phyloP scores from a whole-genome alignment of 2,888 invertebrate genomes.

The Diaperis boleti region DNA sequence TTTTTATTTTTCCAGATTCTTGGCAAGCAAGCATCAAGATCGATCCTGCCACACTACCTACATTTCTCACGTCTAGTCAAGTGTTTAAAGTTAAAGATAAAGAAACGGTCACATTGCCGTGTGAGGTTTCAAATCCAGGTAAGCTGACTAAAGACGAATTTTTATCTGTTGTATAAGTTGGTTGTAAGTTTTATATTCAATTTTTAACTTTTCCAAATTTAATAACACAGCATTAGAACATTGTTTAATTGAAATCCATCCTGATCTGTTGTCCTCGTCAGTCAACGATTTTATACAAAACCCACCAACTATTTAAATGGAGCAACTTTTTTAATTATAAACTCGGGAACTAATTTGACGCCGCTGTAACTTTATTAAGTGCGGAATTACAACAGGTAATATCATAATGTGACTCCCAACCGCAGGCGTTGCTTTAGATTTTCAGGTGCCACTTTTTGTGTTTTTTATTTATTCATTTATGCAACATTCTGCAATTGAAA shows the following conservation, averaged over 20 bases:
- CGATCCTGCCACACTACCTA: conserved; percentile 63
- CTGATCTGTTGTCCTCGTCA: conserved; percentile 23
- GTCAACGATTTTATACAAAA: conserved; percentile 37
- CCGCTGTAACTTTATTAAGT: conserved; percentile 55
- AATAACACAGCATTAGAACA: too few species aligned
- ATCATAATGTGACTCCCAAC: conserved; percentile 44
- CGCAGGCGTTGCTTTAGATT: conserved; percentile 36
- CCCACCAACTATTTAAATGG: conserved; percentile 42
- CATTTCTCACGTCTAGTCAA: conserved; percentile 66
- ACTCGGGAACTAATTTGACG: conserved; percentile 56
- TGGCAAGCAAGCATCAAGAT: conserved; percentile 61
- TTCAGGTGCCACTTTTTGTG: conserved; percentile 43
- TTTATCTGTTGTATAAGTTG: too few species aligned
- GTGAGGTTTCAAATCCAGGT: conserved; percentile 72
- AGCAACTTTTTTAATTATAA: conserved; percentile 59
- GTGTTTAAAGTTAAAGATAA: conserved; percentile 70
- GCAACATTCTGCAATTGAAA: conserved; percentile 45
- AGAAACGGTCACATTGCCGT: conserved; percentile 70
- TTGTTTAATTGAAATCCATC: conserved; percentile 28
- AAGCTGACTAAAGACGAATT: too few species aligned
- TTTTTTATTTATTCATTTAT: conserved; percentile 49
- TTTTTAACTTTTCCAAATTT: too few species aligned
- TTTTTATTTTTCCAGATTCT: conserved; percentile 56
- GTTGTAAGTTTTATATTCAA: too few species aligned
- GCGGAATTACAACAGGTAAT: conserved; percentile 54